Evolutionary conservation across 2,888 invertebrate species (phyloP).

Genomic region (Amphipyra berbera): DNA sequence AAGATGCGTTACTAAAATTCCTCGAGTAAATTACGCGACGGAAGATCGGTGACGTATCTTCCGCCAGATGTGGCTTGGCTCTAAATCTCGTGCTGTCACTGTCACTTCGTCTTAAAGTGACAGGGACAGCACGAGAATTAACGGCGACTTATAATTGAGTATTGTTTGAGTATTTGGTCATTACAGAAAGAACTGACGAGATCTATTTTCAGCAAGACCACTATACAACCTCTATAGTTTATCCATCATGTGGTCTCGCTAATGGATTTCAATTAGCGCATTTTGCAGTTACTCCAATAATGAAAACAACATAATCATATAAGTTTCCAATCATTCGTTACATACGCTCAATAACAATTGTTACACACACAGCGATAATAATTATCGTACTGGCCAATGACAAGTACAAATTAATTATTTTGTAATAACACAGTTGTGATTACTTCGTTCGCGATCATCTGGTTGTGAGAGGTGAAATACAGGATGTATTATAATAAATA

Average conservation of each 20-base stretch:
- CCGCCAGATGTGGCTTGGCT: too few species aligned
- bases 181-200: too few species aligned
- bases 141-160: too few species aligned
- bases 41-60: too few species aligned
- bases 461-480: neutral
- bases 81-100: too few species aligned
- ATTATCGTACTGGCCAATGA: constrained; percentile 12
- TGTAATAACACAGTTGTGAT: constrained; percentile 13
- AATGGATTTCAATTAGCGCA: constrained; percentile 42
- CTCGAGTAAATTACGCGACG: too few species aligned
- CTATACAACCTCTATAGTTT: constrained; percentile 9
- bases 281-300: neutral
- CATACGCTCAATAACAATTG: neutral
- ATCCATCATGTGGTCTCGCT: constrained; percentile 12
- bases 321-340: neutral
- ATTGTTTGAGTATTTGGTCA: too few species aligned
- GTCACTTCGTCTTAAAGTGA: too few species aligned
- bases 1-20: too few species aligned
- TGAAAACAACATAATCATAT: neutral
- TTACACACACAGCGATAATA: neutral
- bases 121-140: too few species aligned
- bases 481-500: neutral
- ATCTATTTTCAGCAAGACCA: constrained; percentile 21
- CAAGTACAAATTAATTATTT: constrained; percentile 27
- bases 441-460: constrained; percentile 18